Conservation (phyloP, 2,113 vertebrate species). For the Pedetes capensis region DNA sequence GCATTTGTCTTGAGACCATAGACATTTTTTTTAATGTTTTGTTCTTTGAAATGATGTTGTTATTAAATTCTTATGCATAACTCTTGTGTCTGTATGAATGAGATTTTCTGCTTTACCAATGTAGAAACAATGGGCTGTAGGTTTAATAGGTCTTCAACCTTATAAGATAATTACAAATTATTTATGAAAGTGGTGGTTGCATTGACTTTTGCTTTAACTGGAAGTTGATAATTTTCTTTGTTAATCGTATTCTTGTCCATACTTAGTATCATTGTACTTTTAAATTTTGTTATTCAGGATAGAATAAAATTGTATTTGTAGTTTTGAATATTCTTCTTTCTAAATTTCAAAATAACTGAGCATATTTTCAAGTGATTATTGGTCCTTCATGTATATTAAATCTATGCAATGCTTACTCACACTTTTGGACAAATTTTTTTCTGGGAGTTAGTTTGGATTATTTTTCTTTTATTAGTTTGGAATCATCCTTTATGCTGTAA, state of each 20-base stretch:
- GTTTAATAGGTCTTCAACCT: not conserved
- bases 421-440: not conserved
- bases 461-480: not conserved
- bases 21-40: not conserved
- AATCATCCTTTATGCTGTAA: not conserved
- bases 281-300: not conserved
- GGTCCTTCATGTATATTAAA: not conserved
- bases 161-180: not conserved
- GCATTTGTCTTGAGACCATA: not conserved
- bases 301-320: not conserved
- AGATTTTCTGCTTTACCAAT: not conserved
- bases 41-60: not conserved
- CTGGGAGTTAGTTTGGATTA: not conserved
- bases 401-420: not conserved
- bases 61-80: not conserved
- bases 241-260: not conserved
- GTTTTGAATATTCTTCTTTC: not conserved
- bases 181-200: not conserved
- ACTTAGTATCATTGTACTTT: not conserved
- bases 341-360: not conserved
- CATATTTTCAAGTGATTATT: not conserved
- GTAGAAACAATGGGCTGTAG: not conserved
- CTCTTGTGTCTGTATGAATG: not conserved
- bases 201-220: not conserved
- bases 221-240: not conserved